A percentile compares a stretch with the other conserved stretches of the same genome.
These are phyloP conservation scores for Thymallus thymallus DNA, from an alignment of 2,113 vertebrate species.

Conservation along the genomic window DNA sequence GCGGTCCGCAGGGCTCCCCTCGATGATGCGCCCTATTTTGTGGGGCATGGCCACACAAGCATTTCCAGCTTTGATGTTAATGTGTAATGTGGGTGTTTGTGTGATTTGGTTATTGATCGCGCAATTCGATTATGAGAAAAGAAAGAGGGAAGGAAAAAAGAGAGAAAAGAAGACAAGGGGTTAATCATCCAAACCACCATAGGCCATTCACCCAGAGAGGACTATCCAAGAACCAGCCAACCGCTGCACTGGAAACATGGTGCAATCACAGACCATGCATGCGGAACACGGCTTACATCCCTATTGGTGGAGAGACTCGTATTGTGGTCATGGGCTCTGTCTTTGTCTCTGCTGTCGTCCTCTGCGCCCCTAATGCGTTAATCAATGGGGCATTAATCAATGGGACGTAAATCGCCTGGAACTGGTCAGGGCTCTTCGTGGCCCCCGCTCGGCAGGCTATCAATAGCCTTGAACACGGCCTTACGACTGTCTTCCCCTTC, in stretches of 20 bases:
- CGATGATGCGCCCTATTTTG: conserved; percentile 99
- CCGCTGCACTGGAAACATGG: not conserved
- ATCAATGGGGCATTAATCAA: conserved; percentile 39
- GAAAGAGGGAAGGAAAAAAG: not conserved
- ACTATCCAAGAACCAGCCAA: conserved; percentile 61
- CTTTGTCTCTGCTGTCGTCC: not conserved
- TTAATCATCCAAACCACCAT: conserved; percentile 85
- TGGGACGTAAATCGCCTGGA: conserved; percentile 21
- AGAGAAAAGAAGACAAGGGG: conserved; percentile 21
- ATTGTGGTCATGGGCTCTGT: conserved; percentile 1
- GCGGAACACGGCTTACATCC: conserved; percentile 6
- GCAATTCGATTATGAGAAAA: conserved; percentile 50
- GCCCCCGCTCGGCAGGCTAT: conserved; percentile 12
- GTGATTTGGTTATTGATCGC: conserved; percentile 28
- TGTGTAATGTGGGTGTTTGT: conserved; percentile 54
- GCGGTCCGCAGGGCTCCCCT: conserved; percentile 96
- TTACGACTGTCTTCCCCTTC: not conserved
- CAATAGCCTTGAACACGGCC: conserved; percentile 22
- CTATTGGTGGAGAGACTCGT: conserved; percentile 11
- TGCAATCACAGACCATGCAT: conserved; percentile 22
- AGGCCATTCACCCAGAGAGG: conserved; percentile 77
- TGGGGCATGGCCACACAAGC: conserved; percentile 99
- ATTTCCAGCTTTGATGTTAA: conserved; percentile 86
- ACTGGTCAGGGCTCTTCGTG: conserved; percentile 16
- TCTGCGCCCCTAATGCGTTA: not conserved